Conservation (phyloP, 2,113 vertebrate species). For the Petrocephalus zakoni region DNA sequence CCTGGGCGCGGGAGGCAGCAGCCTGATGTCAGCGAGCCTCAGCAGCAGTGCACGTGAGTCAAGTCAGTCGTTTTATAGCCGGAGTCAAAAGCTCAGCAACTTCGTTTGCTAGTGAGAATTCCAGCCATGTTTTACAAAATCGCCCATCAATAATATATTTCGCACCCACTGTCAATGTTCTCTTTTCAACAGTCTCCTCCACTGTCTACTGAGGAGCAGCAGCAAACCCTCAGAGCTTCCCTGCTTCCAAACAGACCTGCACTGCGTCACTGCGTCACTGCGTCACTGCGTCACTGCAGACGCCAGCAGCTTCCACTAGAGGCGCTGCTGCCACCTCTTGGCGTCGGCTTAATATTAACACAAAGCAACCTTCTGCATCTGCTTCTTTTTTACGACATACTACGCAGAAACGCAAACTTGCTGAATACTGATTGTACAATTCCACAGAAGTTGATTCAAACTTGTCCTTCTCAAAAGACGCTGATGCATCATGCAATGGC, state of each 20-base stretch:
- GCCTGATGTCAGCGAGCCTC: slow-evolving; percentile 43
- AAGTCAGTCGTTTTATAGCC: background rate
- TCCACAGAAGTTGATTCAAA: background rate
- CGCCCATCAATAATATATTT: background rate
- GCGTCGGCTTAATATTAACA: background rate
- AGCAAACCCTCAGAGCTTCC: background rate
- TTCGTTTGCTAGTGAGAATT: background rate
- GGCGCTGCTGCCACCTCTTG: background rate
- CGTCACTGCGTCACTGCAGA: background rate
- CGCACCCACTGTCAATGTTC: background rate
- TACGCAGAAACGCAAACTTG: background rate
- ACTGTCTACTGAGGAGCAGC: slow-evolving; percentile 36
- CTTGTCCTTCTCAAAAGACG: background rate
- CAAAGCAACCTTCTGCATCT: background rate
- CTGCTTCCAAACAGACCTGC: background rate
- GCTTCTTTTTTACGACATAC: background rate
- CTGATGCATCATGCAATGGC: background rate
- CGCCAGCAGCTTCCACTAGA: background rate
- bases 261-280: background rate
- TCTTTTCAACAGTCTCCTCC: slow-evolving; percentile 34
- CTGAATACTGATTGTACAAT: background rate
- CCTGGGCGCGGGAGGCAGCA: slow-evolving; percentile 29
- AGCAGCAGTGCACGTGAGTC: slow-evolving; percentile 48
- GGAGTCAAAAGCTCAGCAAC: background rate
- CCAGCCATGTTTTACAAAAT: background rate